phyloP scores from a whole-genome alignment of 1,140 invertebrate genomes.

The Drosophila elegans region DNA sequence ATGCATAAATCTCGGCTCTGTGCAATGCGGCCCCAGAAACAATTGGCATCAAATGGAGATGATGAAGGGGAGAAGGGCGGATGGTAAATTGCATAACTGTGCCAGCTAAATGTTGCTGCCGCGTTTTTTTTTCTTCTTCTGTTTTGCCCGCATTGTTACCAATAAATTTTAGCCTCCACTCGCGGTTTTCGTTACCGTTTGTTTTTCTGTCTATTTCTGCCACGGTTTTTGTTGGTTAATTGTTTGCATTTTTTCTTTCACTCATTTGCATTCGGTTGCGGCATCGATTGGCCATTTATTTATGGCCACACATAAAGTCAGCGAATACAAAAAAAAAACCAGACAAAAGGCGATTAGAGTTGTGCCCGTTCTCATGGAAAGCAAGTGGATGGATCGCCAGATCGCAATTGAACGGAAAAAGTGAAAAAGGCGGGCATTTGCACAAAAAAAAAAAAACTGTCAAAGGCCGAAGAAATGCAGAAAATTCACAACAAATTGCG shows the following conservation, averaged over 20 bases:
- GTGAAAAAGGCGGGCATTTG: conserved; percentile 21
- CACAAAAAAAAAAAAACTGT: conserved; percentile 27
- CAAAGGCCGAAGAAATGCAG: conserved; percentile 37
- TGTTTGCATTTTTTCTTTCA: conserved; percentile 76
- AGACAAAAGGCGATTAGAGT: conserved; percentile 17
- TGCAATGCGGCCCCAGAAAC: conserved; percentile 65
- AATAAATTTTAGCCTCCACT: conserved; percentile 65
- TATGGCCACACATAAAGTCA: conserved; percentile 41
- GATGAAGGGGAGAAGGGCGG: conserved; percentile 2
- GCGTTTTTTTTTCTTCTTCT: conserved; percentile 38
- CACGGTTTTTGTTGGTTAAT: conserved; percentile 50
- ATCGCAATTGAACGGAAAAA: conserved; percentile 22
- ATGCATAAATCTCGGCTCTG: conserved; percentile 76
- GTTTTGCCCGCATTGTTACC: conserved; percentile 61
- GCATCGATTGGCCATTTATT: conserved; percentile 77
- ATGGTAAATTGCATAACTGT: conserved; percentile 65
- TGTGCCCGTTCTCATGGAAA: conserved; percentile 58
- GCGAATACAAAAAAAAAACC: conserved; percentile 20
- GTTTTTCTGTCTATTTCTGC: conserved; percentile 34
- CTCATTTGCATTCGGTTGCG: conserved; percentile 77
- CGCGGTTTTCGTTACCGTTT: conserved; percentile 49
- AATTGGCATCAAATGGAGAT: conserved; percentile 51
- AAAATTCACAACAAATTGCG: conserved; percentile 43
- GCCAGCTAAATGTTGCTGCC: conserved; percentile 56
- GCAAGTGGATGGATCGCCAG: conserved; percentile 34